These are phyloP conservation scores for Tetropium fuscum DNA, from an alignment of 2,888 invertebrate species.

Conservation along the genomic window DNA sequence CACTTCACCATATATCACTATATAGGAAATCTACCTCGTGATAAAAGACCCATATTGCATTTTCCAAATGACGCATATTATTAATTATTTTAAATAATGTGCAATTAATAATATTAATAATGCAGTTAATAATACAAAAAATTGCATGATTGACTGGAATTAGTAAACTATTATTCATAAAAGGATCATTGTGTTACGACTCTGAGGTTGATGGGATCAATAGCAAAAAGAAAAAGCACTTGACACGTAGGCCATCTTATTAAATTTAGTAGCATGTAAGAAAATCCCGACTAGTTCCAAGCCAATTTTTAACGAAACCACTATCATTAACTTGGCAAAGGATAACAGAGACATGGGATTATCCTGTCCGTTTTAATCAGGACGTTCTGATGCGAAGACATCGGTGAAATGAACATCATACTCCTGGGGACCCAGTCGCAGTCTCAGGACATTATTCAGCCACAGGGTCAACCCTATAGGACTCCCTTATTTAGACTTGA, in stretches of 20 bases:
- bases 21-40: too few relatives aligned
- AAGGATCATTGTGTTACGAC: too few relatives aligned
- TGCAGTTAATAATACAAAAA: too few relatives aligned
- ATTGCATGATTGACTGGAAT: too few relatives aligned
- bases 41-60: too few relatives aligned
- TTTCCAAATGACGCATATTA: too few relatives aligned
- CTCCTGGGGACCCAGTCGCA: slow-evolving; percentile 34
- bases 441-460: slow-evolving; percentile 39
- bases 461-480: slow-evolving; percentile 22
- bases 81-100: too few relatives aligned
- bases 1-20: too few relatives aligned
- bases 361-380: slow-evolving; percentile 46
- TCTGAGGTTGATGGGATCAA: too few relatives aligned
- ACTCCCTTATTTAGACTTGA: slow-evolving; percentile 12
- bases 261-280: slow-evolving; percentile 9
- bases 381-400: slow-evolving; percentile 45
- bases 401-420: slow-evolving; percentile 42
- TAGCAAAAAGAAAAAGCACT: neutral
- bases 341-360: slow-evolving; percentile 40
- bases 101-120: too few relatives aligned
- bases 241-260: neutral
- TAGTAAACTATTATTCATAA: too few relatives aligned
- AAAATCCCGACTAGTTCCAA: neutral
- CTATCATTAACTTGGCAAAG: slow-evolving; percentile 21
- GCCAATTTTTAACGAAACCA: slow-evolving; percentile 17